These are phyloP conservation scores for Rostratula benghalensis DNA, from an alignment of 2,113 vertebrate species.

Conservation along the genomic window DNA sequence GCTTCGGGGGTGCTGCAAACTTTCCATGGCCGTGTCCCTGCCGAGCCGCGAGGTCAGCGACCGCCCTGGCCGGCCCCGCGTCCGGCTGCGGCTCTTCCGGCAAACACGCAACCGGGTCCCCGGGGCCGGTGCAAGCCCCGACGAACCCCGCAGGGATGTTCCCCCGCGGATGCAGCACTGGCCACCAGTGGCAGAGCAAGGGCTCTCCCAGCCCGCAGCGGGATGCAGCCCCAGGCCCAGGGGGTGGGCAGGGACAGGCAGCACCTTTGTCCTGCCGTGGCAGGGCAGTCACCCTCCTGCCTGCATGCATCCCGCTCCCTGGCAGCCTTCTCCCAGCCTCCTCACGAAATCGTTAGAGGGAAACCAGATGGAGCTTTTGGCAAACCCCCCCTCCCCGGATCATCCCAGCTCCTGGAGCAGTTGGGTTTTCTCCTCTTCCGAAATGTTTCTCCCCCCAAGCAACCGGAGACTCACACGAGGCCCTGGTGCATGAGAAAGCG, in stretches of 20 bases:
- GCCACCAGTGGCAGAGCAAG: accelerated
- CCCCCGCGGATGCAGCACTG: accelerated
- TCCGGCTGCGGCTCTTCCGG: not conserved
- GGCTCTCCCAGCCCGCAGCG: too few species aligned
- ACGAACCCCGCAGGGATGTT: not conserved
- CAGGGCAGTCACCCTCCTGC: not conserved
- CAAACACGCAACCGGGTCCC: not conserved
- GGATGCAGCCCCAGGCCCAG: not conserved
- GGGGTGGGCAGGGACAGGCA: not conserved
- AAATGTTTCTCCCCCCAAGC: not conserved
- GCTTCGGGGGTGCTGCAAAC: not conserved
- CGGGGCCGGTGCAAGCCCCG: not conserved
- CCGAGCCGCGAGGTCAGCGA: not conserved
- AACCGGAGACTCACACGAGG: constrained; percentile 32
- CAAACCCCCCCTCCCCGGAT: not conserved
- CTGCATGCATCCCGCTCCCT: not conserved
- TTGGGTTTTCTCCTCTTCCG: constrained; percentile 63
- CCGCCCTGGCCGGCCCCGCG: not conserved
- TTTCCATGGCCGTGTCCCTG: not conserved
- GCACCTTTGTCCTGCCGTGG: not conserved
- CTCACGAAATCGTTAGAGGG: not conserved
- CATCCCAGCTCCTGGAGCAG: not conserved
- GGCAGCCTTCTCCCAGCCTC: not conserved
- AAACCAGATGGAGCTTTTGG: constrained; percentile 71
- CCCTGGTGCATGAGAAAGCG: not conserved